Base-by-base conservation (phyloP, 1,140 invertebrate genomes). In the Trigoniulus corallinus region DNA sequence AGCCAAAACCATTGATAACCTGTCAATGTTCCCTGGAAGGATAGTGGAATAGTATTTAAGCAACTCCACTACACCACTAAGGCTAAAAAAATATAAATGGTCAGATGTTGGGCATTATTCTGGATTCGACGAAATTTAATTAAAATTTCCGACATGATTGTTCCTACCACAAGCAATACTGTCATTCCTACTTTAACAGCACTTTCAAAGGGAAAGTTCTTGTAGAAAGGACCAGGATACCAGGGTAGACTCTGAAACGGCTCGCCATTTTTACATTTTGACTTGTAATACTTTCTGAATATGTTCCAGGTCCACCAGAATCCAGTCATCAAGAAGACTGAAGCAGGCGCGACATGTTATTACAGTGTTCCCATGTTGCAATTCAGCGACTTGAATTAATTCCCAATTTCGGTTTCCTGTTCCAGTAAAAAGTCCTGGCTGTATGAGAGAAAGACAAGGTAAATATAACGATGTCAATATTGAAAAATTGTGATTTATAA, bases 31-130 rank as follows among this genome's bases (percentile, higher is more conserved):
- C 0, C 71, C 56, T 3, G 67, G 66, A 1, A 66, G 48, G 27
- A 62, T 56, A 39, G 57, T 53, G 54, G 64, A 66, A 56, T 64
- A 64, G 48, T 63, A 58, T 4, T 59, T 44, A 0, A 68, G 27
- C 1, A 74, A 54, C 43, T 73, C 72, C 12, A 71, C 51, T 0
- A 71, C 54, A 23, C 65, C 66, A 25, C 63, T 64, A 13, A 74
- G 45, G 15, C 65, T 67, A 54, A 74, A 74, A 70, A 70, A 57
- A 70, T 67, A 58, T 67, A 75, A 71, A 75, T 74, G 1, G 71
- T 72, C 15, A 71, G 67, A 54, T 74, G 73, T 53, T 75, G 73
- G 23, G 62, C 64, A 60, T 73, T 73, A 4, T 64, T 67, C 51
- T 64, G 56, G 48, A 62, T 54, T 3, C 59, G 57, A 54, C 67